Base-by-base conservation (phyloP, 1,140 invertebrate species). In the Cydia strobilella region DNA sequence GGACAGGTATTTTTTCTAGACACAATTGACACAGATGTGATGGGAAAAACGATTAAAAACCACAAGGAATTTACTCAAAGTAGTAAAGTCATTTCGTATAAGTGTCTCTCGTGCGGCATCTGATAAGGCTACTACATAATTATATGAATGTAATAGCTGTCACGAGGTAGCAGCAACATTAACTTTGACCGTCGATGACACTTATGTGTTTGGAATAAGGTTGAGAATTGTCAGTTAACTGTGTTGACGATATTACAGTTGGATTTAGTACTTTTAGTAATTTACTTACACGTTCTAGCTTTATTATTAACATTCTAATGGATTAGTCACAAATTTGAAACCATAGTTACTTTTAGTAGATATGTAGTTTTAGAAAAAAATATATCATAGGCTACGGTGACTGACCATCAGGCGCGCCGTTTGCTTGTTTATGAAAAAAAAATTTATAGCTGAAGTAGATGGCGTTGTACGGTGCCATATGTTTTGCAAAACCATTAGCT, bases 21-120 rank as follows among this genome's bases (percentile, higher is more conserved):
- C 9, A 23, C 27, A 69, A 69, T 69, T 9, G 25, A 35, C 27
- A 69, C 65, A 18, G n/a, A 15, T 69, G 15, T 39, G 27, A 69
- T 18, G 31, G 13, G 9, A n/a, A 59, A 69, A 69, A 35, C 65
- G 2, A 66, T 69, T 69, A 69, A 69, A 15, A 66, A 18, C 65
- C 27, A 18, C 27, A 18, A 35, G 31, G 27, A 69, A 69, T 69
- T 35, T 18, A 31, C 15, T 20, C 7, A 18, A 35, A 35, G 31
- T 69, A 39, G 65, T 69, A 35, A 69, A 69, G 65, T 35, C 35
- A 69, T 35, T 69, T 69, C 12, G 15, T 35, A 18, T 18, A 69
- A 69, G 65, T 69, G 31, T 31, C 18, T 69, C 31, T 39, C 65
- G 65, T 69, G 65, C 65, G 4, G 9, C 65, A 69, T 69, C 65